These are phyloP conservation scores for Hypsibius dujardini DNA, from an alignment of 1,140 invertebrate genomes.

Conservation along the genomic window DNA sequence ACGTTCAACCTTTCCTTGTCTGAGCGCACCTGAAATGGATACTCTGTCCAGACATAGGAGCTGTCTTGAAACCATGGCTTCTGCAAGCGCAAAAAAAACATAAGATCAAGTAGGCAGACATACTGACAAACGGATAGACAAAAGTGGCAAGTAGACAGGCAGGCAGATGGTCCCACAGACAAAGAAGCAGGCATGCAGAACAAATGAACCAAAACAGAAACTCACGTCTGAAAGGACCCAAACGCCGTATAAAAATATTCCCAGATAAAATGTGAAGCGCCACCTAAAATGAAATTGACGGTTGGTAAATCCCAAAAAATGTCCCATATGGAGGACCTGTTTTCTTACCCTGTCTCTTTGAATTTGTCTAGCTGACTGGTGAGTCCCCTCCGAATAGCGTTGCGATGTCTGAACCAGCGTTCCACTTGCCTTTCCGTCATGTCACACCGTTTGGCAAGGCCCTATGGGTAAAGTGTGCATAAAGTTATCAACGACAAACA, in stretches of 20 bases:
- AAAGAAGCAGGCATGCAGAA: too few relatives aligned
- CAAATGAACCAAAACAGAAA: conserved; percentile 18
- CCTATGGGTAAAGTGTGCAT: not conserved
- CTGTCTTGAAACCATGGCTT: conserved; percentile 89
- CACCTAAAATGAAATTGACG: conserved; percentile 39
- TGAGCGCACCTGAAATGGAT: conserved; percentile 28
- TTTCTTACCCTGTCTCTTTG: conserved; percentile 53
- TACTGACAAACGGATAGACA: too few relatives aligned
- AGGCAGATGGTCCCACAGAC: too few relatives aligned
- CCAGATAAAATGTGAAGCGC: conserved; percentile 68
- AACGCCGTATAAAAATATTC: conserved; percentile 62
- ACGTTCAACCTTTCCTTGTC: conserved; percentile 27
- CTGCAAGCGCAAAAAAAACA: conserved; percentile 25
- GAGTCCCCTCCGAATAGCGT: conserved; percentile 49
- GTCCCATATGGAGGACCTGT: not conserved
- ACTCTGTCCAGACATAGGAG: conserved; percentile 65
- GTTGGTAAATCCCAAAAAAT: not conserved
- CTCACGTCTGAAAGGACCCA: conserved; percentile 59
- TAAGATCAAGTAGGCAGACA: too few relatives aligned
- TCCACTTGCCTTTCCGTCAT: conserved; percentile 70
- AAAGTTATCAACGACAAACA: not conserved
- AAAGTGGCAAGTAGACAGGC: too few relatives aligned
- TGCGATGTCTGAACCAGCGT: conserved; percentile 63
- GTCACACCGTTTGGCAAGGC: conserved; percentile 55
- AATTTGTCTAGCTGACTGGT: conserved; percentile 77